Base-by-base conservation (phyloP, 2,113 vertebrate genomes). In the Dasyprocta punctata region DNA sequence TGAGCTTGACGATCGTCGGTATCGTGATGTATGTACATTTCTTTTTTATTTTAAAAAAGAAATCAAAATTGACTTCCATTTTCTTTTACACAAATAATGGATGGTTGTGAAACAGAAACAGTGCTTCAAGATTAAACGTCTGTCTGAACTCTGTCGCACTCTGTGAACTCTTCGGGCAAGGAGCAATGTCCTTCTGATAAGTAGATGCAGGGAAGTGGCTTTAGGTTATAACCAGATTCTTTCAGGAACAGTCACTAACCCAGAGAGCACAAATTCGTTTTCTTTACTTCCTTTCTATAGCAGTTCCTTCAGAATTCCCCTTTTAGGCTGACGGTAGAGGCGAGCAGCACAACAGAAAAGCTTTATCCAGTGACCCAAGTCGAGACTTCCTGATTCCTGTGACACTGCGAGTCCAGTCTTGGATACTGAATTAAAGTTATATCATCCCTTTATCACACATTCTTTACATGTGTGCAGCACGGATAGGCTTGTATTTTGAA, bases 221-320 rank as follows among this genome's bases (percentile, higher is more conserved):
- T 71, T 38, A 56, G 41, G 14, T 77, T 71, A 71, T 91, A 93
- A 49, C 49, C 81, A 89, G 36, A 95, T 96, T 81, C 52, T 92
- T 85, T 88, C 26, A 60, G 12, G 33, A 89, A 92, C 20, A 33
- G 5, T n/a, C 11, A 73, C 30, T 33, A 90, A 36, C 36, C 58
- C 14, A 22, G 38, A 95, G 95, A 89, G 63, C 16, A 95, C 67
- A 86, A 7, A 22, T 86, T n/a, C 36, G 0, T 61, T 82, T 19
- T 90, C 38, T 80, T 90, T 90, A 90, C 36, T 95, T 96, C 93
- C 77, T 92, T n/a, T 94, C n/a, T 58, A n/a, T 26, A 52, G 41
- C 65, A 90, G 38, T 96, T 93, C 88, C 82, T 97, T 96, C 28
- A 83, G 44, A 97, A 97, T 97, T 96, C 83, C 95, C 95, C 71